Percentiles rank a stretch among this genome's conserved stretches.
Evolutionary conservation across 2,113 vertebrate species (phyloP).

Genomic region (Atlantisia rogersi): DNA sequence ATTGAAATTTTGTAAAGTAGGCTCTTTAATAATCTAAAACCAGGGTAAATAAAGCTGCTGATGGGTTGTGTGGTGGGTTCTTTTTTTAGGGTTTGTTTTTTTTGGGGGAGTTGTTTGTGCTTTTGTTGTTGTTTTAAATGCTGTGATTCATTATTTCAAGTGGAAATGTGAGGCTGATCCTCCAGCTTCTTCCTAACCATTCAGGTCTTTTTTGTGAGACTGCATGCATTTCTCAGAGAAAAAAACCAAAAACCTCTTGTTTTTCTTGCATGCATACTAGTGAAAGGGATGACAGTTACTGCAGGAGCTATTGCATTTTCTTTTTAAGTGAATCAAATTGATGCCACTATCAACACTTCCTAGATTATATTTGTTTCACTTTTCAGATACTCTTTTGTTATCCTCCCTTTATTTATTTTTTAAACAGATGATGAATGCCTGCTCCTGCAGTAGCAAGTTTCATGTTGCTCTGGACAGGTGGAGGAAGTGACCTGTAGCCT

Average conservation of each 20-base stretch:
- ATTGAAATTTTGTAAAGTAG: neutral
- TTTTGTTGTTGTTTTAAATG: neutral
- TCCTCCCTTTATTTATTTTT: neutral
- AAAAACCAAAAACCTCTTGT: fast-evolving
- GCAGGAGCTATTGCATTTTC: neutral
- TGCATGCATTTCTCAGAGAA: neutral
- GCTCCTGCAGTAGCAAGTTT: neutral
- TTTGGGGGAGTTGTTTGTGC: too few species aligned
- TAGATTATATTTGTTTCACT: neutral
- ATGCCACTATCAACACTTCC: neutral
- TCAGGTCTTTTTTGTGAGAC: neutral
- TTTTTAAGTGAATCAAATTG: neutral
- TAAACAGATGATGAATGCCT: neutral
- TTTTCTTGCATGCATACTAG: neutral
- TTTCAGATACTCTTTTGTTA: neutral
- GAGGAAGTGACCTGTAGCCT: neutral
- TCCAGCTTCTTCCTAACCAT: neutral
- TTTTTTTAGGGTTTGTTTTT: too few species aligned
- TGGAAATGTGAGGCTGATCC: neutral
- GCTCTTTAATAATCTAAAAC: neutral
- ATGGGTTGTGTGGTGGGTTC: too few species aligned
- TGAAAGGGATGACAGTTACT: neutral
- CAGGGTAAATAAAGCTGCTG: neutral
- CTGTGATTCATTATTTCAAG: neutral
- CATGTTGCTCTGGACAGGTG: neutral